These are phyloP conservation scores for Diplazon laetatorius DNA, from an alignment of 2,888 invertebrate genomes.

Conservation along the genomic window DNA sequence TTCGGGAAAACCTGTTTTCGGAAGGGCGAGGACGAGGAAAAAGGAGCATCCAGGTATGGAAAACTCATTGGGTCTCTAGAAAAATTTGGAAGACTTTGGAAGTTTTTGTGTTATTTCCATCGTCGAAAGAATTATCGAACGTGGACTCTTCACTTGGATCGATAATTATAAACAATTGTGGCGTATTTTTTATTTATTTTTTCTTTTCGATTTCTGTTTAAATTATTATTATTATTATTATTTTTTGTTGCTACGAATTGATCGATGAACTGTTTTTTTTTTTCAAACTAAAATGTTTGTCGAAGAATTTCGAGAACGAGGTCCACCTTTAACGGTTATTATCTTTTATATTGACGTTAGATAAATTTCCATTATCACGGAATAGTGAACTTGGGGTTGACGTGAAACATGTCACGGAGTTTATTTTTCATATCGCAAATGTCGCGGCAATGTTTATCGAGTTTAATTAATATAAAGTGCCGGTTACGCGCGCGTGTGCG, in stretches of 20 bases:
- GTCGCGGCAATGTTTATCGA: slow-evolving; percentile 57
- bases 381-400: slow-evolving; percentile 34
- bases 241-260: no score
- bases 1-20: slow-evolving; percentile 15
- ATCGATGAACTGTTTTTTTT: no score
- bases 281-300: not conserved
- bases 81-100: no score
- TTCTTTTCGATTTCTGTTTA: no score
- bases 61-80: not conserved
- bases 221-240: no score
- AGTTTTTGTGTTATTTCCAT: no score
- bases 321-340: no score
- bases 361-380: slow-evolving; percentile 2
- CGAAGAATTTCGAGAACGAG: slow-evolving; percentile 1
- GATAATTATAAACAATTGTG: no score
- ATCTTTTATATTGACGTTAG: not conserved
- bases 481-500: slow-evolving; percentile 33
- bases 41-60: slow-evolving; percentile 34
- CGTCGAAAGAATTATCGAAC: no score
- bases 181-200: no score
- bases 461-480: slow-evolving; percentile 59
- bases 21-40: not conserved
- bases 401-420: slow-evolving; percentile 16
- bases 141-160: no score
- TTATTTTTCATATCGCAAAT: slow-evolving; percentile 45